Conservation (phyloP, 2,113 vertebrate genomes). For the Osmerus eperlanus region DNA sequence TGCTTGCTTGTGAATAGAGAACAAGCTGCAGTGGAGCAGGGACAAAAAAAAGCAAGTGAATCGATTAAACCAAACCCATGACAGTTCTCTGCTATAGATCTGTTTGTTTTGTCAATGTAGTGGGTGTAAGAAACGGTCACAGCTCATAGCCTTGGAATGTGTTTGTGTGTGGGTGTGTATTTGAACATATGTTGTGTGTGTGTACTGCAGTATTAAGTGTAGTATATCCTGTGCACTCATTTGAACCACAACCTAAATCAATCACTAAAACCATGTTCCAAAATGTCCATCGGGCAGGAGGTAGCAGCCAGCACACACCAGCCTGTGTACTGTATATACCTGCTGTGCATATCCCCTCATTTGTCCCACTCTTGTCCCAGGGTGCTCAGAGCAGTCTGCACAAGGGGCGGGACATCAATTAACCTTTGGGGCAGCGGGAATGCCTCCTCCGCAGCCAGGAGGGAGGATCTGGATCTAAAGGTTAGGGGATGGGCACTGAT, state of each 20-base stretch:
- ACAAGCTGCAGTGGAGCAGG: background rate
- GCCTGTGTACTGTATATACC: background rate
- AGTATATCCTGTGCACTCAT: background rate
- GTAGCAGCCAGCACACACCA: too few relatives aligned
- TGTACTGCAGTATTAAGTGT: background rate
- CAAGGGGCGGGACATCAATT: slow-evolving; percentile 64
- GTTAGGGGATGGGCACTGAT: slow-evolving; percentile 55
- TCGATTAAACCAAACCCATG: background rate
- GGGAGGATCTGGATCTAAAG: slow-evolving; percentile 58
- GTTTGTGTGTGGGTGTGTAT: slow-evolving; percentile 3
- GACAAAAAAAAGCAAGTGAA: background rate
- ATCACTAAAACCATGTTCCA: background rate
- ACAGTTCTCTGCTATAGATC: slow-evolving; percentile 19
- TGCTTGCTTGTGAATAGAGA: background rate
- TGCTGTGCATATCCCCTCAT: slow-evolving; percentile 23
- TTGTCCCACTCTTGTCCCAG: slow-evolving; percentile 32
- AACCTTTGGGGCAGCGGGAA: slow-evolving; percentile 68
- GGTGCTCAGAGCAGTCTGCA: slow-evolving; percentile 36
- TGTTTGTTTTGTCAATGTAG: background rate
- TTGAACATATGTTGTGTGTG: background rate
- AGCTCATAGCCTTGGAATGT: background rate
- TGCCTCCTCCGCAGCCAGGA: slow-evolving; percentile 37
- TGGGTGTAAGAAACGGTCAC: background rate
- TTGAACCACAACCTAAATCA: background rate
- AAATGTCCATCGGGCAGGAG: too few relatives aligned